phyloP scores from a whole-genome alignment of 2,888 invertebrate species.

The Agapostemon virescens region DNA sequence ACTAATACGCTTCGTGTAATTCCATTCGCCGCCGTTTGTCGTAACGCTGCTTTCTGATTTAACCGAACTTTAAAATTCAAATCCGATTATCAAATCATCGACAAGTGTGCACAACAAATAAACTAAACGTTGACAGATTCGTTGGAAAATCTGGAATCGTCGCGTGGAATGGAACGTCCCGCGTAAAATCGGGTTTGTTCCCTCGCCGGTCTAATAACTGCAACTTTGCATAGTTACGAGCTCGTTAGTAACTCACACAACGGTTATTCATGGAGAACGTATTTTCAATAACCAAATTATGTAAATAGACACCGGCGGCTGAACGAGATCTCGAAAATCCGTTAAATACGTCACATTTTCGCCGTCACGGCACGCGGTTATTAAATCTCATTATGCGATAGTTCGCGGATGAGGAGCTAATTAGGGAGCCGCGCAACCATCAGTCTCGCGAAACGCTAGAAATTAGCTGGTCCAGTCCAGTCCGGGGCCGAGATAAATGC shows the following conservation, averaged over 20 bases:
- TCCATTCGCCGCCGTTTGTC: background rate
- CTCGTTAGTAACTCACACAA: conserved; percentile 7
- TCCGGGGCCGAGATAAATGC: conserved; percentile 10
- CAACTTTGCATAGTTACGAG: conserved; percentile 16
- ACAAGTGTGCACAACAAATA: background rate
- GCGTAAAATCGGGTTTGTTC: background rate
- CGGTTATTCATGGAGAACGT: conserved; percentile 3
- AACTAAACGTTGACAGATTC: background rate
- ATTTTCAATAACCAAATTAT: conserved; percentile 24
- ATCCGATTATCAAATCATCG: background rate
- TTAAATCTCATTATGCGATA: conserved; percentile 54
- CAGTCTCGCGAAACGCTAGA: conserved; percentile 20
- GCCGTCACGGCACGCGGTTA: conserved; percentile 3
- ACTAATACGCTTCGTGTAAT: background rate
- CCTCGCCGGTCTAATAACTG: background rate
- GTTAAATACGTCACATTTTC: conserved; percentile 13
- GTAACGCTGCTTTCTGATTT: background rate
- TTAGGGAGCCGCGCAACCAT: conserved; percentile 19
- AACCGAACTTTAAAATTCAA: background rate
- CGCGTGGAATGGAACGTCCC: background rate
- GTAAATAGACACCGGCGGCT: conserved; percentile 7
- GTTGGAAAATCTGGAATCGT: background rate
- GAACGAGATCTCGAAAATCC: conserved; percentile 19
- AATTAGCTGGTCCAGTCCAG: conserved; percentile 48
- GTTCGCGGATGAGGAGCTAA: conserved; percentile 38